Base-by-base conservation (phyloP, 2,888 invertebrate genomes). In the Aricia artaxerxes region DNA sequence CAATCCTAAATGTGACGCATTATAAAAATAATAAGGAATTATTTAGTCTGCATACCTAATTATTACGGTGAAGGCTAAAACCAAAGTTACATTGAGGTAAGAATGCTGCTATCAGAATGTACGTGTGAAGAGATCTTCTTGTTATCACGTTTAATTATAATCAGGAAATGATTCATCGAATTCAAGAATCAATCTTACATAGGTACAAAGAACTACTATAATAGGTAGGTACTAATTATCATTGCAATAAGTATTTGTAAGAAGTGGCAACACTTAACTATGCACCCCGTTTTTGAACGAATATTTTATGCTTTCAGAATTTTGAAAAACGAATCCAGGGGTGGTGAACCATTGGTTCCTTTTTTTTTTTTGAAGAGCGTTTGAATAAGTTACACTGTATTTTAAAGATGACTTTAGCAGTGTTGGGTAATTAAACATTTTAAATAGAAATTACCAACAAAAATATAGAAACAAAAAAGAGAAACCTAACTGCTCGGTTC, bases 161-260 rank as follows among this genome's bases (percentile, higher is more conserved):
- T 24, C 44, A 49, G 49, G 75, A 24, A 75, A 75, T 75, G 75
- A 49, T 75, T 75, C 75, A 49, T 49, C 24, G 13, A 24, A 44
- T 49, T 44, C n/a, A 44, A 75, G 49, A 75, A 44, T 75, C 69
- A 69, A 13, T 13, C 3, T 3, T 9, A 53, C 53, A 44, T 6
- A 44, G 38, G 49, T 64, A 69, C 24, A 35, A 35, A 35, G 35
- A 69, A 35, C 69, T 69, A 31, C 69, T 69, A 24, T 60, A 40
- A 40, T 40, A 40, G 40, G 2, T 44, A 35, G 31, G 64, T 31
- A 31, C 64, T 69, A 31, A 11, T 69, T 53, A 53, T 53, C 4
- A 13, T 13, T 11, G 13, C 53, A 57, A 57, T 16, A 57, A 16
- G 4, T 57, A 57, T 57, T 57, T 57, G 4, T 57, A 57, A 57